These are phyloP conservation scores for Eumacrocentrus americanus DNA, from an alignment of 2,888 invertebrate genomes.

Conservation along the genomic window DNA sequence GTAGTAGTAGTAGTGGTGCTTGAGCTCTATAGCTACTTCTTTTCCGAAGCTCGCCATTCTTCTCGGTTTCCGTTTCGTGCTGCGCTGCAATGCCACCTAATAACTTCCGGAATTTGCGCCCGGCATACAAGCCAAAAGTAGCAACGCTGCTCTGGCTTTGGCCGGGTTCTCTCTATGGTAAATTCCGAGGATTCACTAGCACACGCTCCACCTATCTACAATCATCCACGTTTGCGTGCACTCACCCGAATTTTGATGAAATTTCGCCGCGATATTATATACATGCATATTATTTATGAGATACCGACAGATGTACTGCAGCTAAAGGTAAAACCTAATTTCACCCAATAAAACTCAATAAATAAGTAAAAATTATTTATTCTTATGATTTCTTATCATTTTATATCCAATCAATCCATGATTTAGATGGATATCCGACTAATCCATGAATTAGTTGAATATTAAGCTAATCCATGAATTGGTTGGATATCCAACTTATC, in stretches of 20 bases:
- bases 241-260: constrained; percentile 15
- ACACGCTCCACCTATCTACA: constrained; percentile 10
- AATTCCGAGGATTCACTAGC: constrained; percentile 15
- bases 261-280: background rate
- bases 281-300: no score
- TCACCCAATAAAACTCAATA: no score
- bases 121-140: constrained; percentile 15
- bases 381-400: no score
- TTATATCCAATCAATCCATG: no score
- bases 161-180: constrained; percentile 10
- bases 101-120: constrained; percentile 19
- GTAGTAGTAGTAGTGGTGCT: background rate
- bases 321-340: no score
- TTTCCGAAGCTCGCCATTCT: constrained; percentile 1
- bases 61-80: no score
- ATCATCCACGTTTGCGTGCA: constrained; percentile 20
- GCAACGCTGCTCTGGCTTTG: constrained; percentile 14
- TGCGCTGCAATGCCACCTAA: constrained; percentile 12
- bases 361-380: no score
- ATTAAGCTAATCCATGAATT: no score
- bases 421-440: no score
- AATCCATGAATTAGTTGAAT: background rate
- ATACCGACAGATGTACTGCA: no score
- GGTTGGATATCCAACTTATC: no score
- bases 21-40: background rate